These are phyloP conservation scores for Lateolabrax maculatus DNA, from an alignment of 2,797 vertebrate genomes.

Conservation along the genomic window DNA sequence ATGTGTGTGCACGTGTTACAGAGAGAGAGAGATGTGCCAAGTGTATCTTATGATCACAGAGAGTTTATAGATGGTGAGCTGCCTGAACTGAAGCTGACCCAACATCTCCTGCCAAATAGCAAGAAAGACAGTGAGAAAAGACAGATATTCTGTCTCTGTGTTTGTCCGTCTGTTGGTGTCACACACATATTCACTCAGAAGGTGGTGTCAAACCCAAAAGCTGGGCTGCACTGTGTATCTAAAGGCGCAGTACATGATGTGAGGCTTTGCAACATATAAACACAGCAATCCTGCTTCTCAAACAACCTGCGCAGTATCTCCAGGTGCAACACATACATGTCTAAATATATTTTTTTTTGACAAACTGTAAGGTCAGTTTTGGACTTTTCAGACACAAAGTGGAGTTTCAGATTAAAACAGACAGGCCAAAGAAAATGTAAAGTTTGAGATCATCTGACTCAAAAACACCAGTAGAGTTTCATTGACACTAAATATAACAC, in stretches of 20 bases:
- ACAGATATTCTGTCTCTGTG: constrained; percentile 27
- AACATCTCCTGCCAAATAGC: constrained; percentile 55
- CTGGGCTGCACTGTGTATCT: background rate
- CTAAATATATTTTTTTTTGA: too few relatives aligned
- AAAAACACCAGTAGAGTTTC: constrained; percentile 15
- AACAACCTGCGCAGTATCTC: constrained; percentile 13
- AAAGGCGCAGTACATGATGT: background rate
- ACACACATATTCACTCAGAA: constrained; percentile 4
- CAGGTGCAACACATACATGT: constrained; percentile 17
- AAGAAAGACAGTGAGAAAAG: constrained; percentile 40
- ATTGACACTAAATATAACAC: constrained; percentile 27
- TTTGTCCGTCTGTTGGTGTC: constrained; percentile 13
- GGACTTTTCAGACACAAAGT: constrained; percentile 1
- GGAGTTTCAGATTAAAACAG: background rate
- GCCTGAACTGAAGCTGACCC: constrained; percentile 48
- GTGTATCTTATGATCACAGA: constrained; percentile 68
- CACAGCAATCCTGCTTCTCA: background rate
- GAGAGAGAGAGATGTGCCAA: constrained; percentile 52
- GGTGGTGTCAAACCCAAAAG: background rate
- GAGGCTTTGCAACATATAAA: background rate
- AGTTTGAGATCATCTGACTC: background rate
- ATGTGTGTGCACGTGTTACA: constrained; percentile 29
- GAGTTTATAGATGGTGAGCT: constrained; percentile 70
- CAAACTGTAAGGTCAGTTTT: too few relatives aligned
- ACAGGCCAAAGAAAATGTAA: background rate